Base-by-base conservation (phyloP, 92 coral and sea anemone genomes). In the Virgularia gustaviana region DNA sequence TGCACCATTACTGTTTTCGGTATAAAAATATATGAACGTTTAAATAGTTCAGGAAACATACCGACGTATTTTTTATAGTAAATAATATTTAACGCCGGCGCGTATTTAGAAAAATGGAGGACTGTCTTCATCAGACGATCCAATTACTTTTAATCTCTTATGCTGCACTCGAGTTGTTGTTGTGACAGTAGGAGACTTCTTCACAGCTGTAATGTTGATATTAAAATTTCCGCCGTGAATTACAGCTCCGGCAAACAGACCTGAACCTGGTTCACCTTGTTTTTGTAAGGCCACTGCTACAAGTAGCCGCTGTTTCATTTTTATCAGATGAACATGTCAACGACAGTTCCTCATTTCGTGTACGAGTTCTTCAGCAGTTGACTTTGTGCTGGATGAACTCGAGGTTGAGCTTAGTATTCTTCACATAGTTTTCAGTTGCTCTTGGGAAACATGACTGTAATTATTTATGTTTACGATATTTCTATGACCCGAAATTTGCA, bases 401-500 rank as follows among this genome's bases (percentile, higher is more conserved):
- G 63, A 57, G 63, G 36, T 57, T 25, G 63, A 57, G 63, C 84
- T 72, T 20, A 59, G 64, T 58, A 72, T 72, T 23, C 63, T 62
- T 34, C 73, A 72, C 78, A 79, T 79, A 49, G 16, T 72, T 71
- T 66, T 59, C 56, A 71, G 84, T 56, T 79, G 84, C 52, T 58
- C 34, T 63, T 79, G 71, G 13, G 72, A 71, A 59, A 72, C 49
- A 41, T 59, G 66, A 33, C 84, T 79, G 77, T 81, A 81, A 59
- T 81, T 81, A 44, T 74, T 66, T 39, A 75, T 51, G 51, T 71
- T 78, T 35, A 55, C 70, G 28, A 70, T 43, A 55, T 68, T 78
- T 57, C 58, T 78, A 44, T 68, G 85, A 33, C 77, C 81, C 34
- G 76, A 73, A 10, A 81, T 52, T 57, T 74, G 85, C 76, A 63